Conservation (phyloP, 2,113 vertebrate genomes). For the Scomber scombrus region DNA sequence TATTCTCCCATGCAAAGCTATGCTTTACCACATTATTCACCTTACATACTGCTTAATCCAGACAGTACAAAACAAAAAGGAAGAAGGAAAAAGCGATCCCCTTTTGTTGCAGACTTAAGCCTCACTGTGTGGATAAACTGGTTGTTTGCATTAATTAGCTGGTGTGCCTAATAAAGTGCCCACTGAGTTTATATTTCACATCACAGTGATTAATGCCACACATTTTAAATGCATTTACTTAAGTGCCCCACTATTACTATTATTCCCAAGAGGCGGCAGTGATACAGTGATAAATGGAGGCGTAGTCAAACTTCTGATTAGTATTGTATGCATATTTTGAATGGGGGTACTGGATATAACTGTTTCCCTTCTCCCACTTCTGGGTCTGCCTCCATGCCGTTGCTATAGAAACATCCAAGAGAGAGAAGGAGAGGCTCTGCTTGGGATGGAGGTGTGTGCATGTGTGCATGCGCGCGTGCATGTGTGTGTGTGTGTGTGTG, state of each 20-base stretch:
- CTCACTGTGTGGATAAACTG: background rate
- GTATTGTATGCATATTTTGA: constrained; percentile 25
- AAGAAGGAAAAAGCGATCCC: too few species aligned
- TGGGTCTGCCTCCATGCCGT: constrained; percentile 60
- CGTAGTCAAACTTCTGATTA: background rate
- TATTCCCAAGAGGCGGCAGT: background rate
- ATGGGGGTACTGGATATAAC: constrained; percentile 29
- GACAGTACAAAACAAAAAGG: background rate
- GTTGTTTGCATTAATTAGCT: constrained; percentile 27
- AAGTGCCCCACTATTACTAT: background rate
- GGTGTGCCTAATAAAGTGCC: constrained; percentile 32
- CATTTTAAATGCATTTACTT: constrained; percentile 34
- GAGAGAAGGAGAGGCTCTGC: constrained; percentile 39
- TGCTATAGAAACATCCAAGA: constrained; percentile 80
- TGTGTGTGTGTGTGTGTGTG: background rate
- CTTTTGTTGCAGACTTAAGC: background rate
- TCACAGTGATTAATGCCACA: constrained; percentile 14
- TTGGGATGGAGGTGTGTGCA: background rate
- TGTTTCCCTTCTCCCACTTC: constrained; percentile 40
- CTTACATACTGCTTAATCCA: background rate
- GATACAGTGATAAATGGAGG: too few species aligned
- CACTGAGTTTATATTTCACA: constrained; percentile 3
- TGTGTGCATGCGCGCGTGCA: constrained; percentile 14
- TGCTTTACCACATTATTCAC: background rate
- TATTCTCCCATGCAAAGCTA: background rate